phyloP scores from a whole-genome alignment of 1,140 invertebrate species.

The Drusus annulatus region DNA sequence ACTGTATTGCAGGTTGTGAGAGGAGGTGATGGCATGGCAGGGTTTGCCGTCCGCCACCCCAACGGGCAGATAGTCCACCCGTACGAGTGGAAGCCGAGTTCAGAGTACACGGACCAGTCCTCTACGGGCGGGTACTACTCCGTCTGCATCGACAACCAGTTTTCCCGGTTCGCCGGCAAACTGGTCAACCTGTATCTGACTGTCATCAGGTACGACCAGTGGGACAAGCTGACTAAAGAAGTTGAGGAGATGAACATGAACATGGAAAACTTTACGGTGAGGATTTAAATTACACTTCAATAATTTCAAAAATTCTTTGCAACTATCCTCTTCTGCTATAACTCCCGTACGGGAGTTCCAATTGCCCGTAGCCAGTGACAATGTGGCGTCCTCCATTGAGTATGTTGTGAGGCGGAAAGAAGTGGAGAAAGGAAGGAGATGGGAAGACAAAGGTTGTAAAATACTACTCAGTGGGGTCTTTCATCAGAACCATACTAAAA shows the following conservation, averaged over 20 bases:
- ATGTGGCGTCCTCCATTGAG: no score
- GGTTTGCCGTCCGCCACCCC: constrained; percentile 91
- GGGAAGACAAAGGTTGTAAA: no score
- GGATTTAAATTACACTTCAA: constrained; percentile 56
- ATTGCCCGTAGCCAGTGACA: no score
- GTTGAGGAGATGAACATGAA: constrained; percentile 89
- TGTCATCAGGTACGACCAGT: constrained; percentile 94
- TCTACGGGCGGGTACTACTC: constrained; percentile 89
- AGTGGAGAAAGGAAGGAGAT: no score
- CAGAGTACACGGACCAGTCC: constrained; percentile 89
- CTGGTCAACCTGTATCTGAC: constrained; percentile 94
- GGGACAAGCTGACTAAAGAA: constrained; percentile 93
- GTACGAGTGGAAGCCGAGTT: constrained; percentile 89
- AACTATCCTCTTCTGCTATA: no score
- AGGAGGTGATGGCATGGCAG: constrained; percentile 93
- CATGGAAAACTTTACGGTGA: constrained; percentile 92
- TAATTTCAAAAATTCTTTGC: no score
- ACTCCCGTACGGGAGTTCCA: no score
- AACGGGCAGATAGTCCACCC: constrained; percentile 87
- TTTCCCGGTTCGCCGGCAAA: constrained; percentile 92
- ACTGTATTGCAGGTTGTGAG: constrained; percentile 78
- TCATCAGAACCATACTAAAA: no score
- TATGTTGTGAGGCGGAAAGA: no score
- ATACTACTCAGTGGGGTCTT: no score
- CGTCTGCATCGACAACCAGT: constrained; percentile 97